Base-by-base conservation (phyloP, 2,113 vertebrate species). In the Chinchilla lanigera region DNA sequence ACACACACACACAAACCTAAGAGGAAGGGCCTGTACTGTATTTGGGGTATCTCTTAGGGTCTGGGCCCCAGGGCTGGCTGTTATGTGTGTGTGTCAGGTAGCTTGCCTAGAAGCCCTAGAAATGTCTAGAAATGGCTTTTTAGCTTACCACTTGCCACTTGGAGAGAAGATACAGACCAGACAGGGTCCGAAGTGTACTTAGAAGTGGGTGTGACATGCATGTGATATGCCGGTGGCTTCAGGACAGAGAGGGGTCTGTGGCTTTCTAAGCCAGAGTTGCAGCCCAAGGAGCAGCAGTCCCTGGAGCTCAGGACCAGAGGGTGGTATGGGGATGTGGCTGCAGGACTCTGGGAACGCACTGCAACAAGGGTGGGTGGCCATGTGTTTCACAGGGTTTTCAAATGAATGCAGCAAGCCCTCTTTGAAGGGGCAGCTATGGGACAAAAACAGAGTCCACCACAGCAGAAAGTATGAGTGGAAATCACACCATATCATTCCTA, bases 141-240 rank as follows among this genome's bases (percentile, higher is more conserved):
- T 69, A 9, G 56, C 35, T 44, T 82, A 69, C 30, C 69, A 47
- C 11, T 56, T 0, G 54, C 33, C 41, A 35, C 56, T 65, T 63
- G 14, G 50, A 52, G 12, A 56, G 60, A 63, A 73, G 89, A 38
- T 2, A 33, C n/a, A 58, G 61, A 71, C 35, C 14, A 26, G 73
- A 14, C 28, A 24, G 87, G 52, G 67, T 71, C 19, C 69, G 10
- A 61, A 41, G 44, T 30, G 63, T 30, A 7, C 38, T 38, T 35
- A 52, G 71, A 65, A 80, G 41, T 12, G 7, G 2, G 2, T n/a
- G 50, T 81, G 63, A 1, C 35, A 4, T 13, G 4, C 35, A 4
- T 13, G 4, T 50, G 56, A 8, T 24, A n/a, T 47, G 71, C 38
- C 0, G 0, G 35, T 14, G 35, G 73, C 80, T 19, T 33, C 35